Evolutionary conservation across 2,888 invertebrate species (phyloP), one percentile per base, ranked within the genome.

Genomic region (Euclidia mi): DNA sequence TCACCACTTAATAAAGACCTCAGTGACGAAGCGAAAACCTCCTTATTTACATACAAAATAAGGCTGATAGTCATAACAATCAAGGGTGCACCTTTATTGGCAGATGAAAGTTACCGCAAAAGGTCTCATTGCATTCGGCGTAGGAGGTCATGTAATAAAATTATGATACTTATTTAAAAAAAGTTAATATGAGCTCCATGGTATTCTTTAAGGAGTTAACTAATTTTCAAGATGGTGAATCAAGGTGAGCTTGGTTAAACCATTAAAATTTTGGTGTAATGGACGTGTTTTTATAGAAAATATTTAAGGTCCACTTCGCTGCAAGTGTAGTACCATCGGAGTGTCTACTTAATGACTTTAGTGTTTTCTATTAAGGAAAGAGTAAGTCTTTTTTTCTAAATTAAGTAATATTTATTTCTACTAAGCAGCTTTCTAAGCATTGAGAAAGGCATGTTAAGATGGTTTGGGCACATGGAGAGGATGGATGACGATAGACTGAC

Each of bases 131-230:
- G 70, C 53, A 66, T 69, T 53, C 71, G 35, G 68, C 71, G 71
- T 71, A 64, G 67, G 79, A 78, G 81, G 76, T 66, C 77, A 71
- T 47, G 52, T 73, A 78, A 79, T 65, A 70, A 70, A 75, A 78
- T 77, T 65, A 40, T 37, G 61, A 55, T 47, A 51, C 49, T 37
- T 50, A 12, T 60, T 12, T 45, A 57, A 44, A 53, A 68, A 71
- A 66, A 64, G 59, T 63, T 59, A 65, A 65, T 59, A 51, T 60
- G 63, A 55, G 53, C 55, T 37, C 18, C 46, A 56, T 55, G 71
- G 71, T 68, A 73, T 78, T 71, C 71, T 53, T 69, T 78, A 72
- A 71, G 20, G 64, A 62, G 53, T 48, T 69, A 75, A 71, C 46
- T 68, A 71, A 71, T 68, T 70, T 60, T 41, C n/a, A n/a, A n/a